Evolutionary conservation across 2,797 vertebrate species (phyloP), one percentile per base, ranked within the genome.

Genomic region (Notamacropus eugenii): DNA sequence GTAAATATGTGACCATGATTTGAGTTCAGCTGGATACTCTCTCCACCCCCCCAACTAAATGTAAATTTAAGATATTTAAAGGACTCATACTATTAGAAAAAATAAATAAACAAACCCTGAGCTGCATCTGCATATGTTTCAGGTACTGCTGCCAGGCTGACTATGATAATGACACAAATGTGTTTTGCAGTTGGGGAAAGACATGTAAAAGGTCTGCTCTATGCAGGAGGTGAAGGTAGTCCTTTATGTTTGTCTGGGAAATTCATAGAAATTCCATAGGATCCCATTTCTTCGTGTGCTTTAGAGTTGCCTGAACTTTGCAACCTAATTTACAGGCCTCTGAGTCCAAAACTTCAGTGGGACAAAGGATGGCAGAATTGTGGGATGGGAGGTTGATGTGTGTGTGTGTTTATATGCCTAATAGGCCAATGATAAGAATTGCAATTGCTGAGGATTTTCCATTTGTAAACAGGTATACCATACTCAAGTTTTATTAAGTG

Each of bases 291-390:
- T 57, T 94, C 94, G 93, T 95, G 90, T 91, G 95, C 96, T 98
- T 98, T 96, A 97, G 96, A 98, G 55, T 94, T 94, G 95, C 97
- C 98, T 22, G 58, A 97, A 97, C 55, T 97, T 97, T 96, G 93
- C 91, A 97, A 94, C 67, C 57, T 93, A 98, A 97, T 97, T 98
- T 93, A 95, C 55, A 97, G 93, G 92, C 95, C 98, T 98, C 95
- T 96, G 98, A 94, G 96, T 46, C 9, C 9, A 87, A 87, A 50
- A 87, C 74, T 50, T 87, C 40, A 87, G 22, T 40, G 24, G 40
- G 40, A 50, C 40, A 87, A n/a, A 82, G 62, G 92, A 40, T 50
- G 93, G 46, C 19, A 54, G 55, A 27, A 40, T 29, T 74, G 58
- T 58, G 14, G 40, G 58, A 0, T 2, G 14, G 6, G 62, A 74